phyloP scores from a whole-genome alignment of 30 jellyfish, hydroid and myxozoan species.

The Chironex yamaguchii region DNA sequence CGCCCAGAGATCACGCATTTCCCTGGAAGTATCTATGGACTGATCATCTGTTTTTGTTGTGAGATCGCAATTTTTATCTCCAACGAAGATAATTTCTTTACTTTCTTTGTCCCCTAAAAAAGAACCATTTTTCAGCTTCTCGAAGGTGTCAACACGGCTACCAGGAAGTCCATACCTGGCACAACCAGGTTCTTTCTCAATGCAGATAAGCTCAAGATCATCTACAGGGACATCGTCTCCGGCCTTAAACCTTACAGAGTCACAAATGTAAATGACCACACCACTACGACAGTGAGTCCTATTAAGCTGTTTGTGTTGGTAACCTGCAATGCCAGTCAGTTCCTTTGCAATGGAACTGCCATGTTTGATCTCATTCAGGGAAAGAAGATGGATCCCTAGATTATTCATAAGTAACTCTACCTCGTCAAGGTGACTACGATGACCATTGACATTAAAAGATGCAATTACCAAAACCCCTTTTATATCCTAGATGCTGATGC shows the following conservation, averaged over 20 bases:
- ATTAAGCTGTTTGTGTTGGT: conserved; percentile 45
- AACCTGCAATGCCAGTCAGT: conserved; percentile 38
- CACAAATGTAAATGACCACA: conserved; percentile 14
- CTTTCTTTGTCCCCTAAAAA: conserved; percentile 16
- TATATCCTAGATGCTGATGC: conserved; percentile 58
- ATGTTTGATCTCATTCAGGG: conserved; percentile 13
- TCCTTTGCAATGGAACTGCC: neutral
- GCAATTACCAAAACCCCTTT: too few species aligned
- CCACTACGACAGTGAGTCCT: conserved; percentile 44
- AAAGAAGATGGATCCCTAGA: conserved; percentile 18
- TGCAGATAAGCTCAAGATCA: conserved; percentile 25
- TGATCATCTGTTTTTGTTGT: conserved; percentile 6
- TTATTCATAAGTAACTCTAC: neutral
- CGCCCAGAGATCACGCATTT: conserved; percentile 7
- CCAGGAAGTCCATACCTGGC: conserved; percentile 62
- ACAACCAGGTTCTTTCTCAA: conserved; percentile 39
- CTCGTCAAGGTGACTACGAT: conserved; percentile 2
- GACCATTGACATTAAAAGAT: conserved; percentile 24
- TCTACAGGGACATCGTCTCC: conserved; percentile 46
- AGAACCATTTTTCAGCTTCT: neutral
- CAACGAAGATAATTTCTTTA: conserved; percentile 36
- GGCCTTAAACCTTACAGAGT: conserved; percentile 1
- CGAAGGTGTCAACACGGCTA: conserved; percentile 49
- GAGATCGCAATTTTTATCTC: conserved; percentile 25
- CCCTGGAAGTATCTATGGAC: conserved; percentile 30